Evolutionary conservation across 2,888 invertebrate species (phyloP).

Genomic region (Diaprepes abbreviatus): DNA sequence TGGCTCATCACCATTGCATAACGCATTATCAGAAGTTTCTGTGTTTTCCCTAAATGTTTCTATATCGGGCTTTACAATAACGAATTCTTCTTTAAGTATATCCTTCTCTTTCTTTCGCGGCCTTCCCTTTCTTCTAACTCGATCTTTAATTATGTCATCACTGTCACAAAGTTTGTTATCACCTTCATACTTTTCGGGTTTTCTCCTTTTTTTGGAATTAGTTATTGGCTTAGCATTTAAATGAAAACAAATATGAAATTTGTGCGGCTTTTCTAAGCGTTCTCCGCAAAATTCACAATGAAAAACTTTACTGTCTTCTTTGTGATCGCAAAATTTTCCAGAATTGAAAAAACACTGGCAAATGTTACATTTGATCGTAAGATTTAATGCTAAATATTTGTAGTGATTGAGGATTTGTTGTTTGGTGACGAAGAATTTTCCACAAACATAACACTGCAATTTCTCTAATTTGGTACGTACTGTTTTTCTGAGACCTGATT

Average conservation of each 20-base stretch:
- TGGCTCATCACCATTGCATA: not conserved
- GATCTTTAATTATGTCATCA: not conserved
- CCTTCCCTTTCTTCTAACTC: not conserved
- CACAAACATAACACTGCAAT: constrained; percentile 32
- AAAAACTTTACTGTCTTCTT: not conserved
- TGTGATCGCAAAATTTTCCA: constrained; percentile 10
- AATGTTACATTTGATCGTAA: constrained; percentile 20
- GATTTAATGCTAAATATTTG: constrained; percentile 21
- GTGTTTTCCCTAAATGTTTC: not conserved
- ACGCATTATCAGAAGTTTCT: not conserved
- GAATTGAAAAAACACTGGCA: constrained; percentile 10
- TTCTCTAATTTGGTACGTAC: not conserved
- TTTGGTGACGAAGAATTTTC: constrained; percentile 20
- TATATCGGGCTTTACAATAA: constrained; percentile 10
- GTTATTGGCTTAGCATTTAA: constrained; percentile 4
- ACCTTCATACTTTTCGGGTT: not conserved
- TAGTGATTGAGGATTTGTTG: constrained; percentile 26
- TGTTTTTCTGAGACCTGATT: not conserved
- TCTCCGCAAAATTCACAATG: constrained; percentile 37
- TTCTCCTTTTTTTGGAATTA: not conserved
- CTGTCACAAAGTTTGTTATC: not conserved
- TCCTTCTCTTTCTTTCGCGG: not conserved
- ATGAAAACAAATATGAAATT: constrained; percentile 39
- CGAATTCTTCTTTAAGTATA: not conserved
- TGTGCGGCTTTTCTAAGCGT: constrained; percentile 19